Conservation (phyloP, 2,888 invertebrate genomes). For the Diarsia mendica region DNA sequence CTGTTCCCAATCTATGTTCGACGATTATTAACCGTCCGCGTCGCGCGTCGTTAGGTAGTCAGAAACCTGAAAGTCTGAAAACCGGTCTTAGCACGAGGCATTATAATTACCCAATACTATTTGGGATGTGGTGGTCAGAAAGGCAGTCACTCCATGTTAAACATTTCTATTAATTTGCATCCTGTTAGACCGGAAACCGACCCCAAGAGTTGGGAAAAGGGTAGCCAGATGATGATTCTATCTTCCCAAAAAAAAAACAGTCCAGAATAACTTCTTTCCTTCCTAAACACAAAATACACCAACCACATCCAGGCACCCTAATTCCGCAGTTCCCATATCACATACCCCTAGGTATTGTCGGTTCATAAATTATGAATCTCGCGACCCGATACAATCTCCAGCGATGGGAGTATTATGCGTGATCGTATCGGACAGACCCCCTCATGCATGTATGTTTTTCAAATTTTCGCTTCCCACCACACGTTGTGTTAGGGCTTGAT, state of each 20-base stretch:
- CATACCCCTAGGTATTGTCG: slow-evolving; percentile 76
- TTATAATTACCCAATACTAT: no score
- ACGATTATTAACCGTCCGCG: no score
- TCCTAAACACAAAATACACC: neutral
- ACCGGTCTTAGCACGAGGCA: no score
- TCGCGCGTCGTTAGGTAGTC: no score
- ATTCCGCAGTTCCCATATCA: slow-evolving; percentile 66
- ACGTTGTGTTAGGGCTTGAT: slow-evolving; percentile 20
- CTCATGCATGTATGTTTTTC: slow-evolving; percentile 66
- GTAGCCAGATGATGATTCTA: neutral
- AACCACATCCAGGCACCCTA: slow-evolving; percentile 54
- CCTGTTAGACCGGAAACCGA: no score
- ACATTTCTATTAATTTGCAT: no score
- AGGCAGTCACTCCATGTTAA: no score
- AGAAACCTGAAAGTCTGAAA: no score
- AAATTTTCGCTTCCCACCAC: slow-evolving; percentile 71
- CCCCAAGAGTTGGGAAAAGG: no score
- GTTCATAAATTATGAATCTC: slow-evolving; percentile 87
- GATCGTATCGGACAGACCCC: slow-evolving; percentile 74
- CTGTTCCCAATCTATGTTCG: no score
- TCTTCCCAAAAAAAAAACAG: neutral
- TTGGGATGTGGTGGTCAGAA: no score
- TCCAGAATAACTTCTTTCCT: neutral
- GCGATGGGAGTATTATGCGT: slow-evolving; percentile 85
- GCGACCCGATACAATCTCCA: slow-evolving; percentile 84